Percentiles rank a stretch among this genome's conserved stretches.
Conservation (phyloP, 2,797 vertebrate species). For the Steatocranus sp. region DNA sequence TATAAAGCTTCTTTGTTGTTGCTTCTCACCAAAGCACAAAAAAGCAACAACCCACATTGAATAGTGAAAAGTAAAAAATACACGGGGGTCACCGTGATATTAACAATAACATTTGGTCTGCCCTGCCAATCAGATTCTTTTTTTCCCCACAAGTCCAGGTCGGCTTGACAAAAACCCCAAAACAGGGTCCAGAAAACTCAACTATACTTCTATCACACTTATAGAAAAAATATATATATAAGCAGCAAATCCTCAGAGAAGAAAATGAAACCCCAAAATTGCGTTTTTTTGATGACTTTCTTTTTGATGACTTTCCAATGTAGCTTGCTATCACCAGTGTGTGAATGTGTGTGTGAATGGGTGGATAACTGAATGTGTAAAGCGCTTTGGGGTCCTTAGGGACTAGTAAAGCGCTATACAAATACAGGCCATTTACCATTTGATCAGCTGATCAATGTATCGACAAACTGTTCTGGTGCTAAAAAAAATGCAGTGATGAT, state of each 20-base stretch:
- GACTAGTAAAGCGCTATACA: no score
- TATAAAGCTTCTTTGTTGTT: not conserved
- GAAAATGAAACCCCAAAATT: not conserved
- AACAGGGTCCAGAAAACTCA: not conserved
- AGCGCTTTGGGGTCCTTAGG: no score
- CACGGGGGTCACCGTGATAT: not conserved
- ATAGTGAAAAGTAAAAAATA: not conserved
- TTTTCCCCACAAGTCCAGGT: not conserved
- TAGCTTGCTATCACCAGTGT: no score
- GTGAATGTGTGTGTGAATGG: no score
- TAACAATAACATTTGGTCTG: not conserved
- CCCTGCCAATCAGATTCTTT: not conserved
- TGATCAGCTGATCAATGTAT: not conserved
- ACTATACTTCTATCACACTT: not conserved
- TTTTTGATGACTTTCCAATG: no score
- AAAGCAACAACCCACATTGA: not conserved
- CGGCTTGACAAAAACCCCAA: not conserved
- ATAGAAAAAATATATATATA: not conserved
- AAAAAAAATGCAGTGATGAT: not conserved
- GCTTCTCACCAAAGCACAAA: not conserved
- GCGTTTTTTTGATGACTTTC: not conserved
- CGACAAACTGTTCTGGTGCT: not conserved
- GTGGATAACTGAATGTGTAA: no score
- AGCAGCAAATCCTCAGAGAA: not conserved
- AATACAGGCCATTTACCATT: no score